Evolutionary conservation across 1,140 invertebrate genomes (phyloP), one percentile per base, ranked within the genome.

Genomic region (Cotesia chilonis): DNA sequence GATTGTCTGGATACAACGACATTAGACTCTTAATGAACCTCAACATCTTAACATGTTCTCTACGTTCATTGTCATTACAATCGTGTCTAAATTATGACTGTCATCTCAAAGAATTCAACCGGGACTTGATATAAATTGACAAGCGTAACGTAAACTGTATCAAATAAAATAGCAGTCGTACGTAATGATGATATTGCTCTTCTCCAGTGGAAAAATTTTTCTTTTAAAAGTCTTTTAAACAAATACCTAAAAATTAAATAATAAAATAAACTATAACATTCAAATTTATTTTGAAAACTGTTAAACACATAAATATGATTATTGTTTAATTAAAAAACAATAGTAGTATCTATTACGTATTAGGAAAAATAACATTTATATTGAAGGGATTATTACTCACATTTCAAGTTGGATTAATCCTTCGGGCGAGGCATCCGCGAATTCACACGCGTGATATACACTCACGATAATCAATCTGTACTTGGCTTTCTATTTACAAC

Each of bases 361-460:
- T 47, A 17, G 14, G 7, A 57, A 14, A 14, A 36, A 6, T 17
- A 71, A 54, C 10, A 69, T 57, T 36, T 69, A 47, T 47, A 47
- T 9, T 47, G 9, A 47, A 47, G 41, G 41, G 41, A 6, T 57
- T 41, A 57, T 67, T 66, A 72, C 70, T 71, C 54, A 72, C 63
- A 72, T 72, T 72, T 67, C 63, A 67, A 60, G 70, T 72, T 28
- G 63, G 35, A 67, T 51, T 37, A 28, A 65, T 72, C 70, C 61
- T 64, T 66, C 52, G 51, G 70, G 63, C 70, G 70, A 72, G 70
- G 70, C 70, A 72, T 72, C 70, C 35, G 54, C 57, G 14, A 54
- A 72, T 72, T 72, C 70, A 66, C 64, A 72, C 54, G 64, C 70
- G 70, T 72, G 70, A 52, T 55, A 57, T n/a, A 71, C 47, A 71